A percentile compares a stretch with the other conserved stretches of the same genome.
Conservation (phyloP, 2,888 invertebrate species). For the Micoletzkya japonica region DNA sequence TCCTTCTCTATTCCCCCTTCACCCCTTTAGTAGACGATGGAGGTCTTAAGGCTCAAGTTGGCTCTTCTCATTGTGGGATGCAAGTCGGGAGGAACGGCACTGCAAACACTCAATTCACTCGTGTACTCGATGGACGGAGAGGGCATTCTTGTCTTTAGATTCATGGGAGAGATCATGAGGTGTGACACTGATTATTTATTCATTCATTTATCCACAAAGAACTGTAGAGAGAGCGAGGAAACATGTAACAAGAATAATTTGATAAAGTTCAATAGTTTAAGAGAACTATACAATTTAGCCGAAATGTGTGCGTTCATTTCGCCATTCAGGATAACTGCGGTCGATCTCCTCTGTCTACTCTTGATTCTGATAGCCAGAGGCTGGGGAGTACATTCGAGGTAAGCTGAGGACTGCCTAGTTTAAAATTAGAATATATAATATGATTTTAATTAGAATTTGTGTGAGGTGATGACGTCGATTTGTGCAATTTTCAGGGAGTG, state of each 20-base stretch:
- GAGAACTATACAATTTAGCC: no score
- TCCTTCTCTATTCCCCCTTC: no score
- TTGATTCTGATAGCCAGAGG: constrained; percentile 90
- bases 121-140: constrained; percentile 88
- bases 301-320: no score
- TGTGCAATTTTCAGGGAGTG: no score
- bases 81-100: constrained; percentile 73
- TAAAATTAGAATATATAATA: not conserved
- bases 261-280: not conserved
- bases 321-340: constrained; percentile 35
- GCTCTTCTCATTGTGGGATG: constrained; percentile 17
- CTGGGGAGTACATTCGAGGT: constrained; percentile 85
- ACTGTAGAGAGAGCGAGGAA: no score
- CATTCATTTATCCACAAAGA: no score
- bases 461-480: no score
- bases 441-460: no score
- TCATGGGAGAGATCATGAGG: constrained; percentile 80
- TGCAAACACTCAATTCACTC: constrained; percentile 84
- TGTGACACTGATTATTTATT: constrained; percentile 72
- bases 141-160: constrained; percentile 80
- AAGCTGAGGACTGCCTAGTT: not conserved
- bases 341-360: constrained; percentile 86
- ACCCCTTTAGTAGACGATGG: constrained; percentile 18
- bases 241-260: not conserved
- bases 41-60: not conserved